These are phyloP conservation scores for Nansenia antarctica DNA, from an alignment of 2,113 vertebrate genomes.

Conservation along the genomic window DNA sequence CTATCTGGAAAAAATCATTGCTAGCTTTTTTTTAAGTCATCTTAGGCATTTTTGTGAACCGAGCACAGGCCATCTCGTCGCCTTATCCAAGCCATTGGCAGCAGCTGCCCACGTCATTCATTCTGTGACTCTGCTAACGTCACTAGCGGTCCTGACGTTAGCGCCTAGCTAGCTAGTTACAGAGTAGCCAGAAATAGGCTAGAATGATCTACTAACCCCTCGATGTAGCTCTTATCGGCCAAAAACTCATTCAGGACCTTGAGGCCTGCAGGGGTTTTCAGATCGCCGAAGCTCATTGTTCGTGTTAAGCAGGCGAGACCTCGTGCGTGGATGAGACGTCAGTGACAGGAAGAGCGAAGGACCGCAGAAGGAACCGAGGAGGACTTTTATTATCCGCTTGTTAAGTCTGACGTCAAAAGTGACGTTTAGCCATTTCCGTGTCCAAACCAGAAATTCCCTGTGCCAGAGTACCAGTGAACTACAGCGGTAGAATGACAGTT, in stretches of 20 bases:
- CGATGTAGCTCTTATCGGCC: constrained; percentile 93
- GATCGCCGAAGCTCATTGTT: constrained; percentile 94
- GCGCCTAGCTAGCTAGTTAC: neutral
- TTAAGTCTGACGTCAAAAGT: no score
- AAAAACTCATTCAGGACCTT: constrained; percentile 91
- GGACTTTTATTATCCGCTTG: no score
- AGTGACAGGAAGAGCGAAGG: constrained; percentile 27
- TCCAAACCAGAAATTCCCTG: no score
- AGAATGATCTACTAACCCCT: constrained; percentile 79
- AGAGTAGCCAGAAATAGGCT: neutral
- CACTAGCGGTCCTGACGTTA: neutral
- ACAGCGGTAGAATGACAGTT: no score
- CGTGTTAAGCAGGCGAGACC: neutral
- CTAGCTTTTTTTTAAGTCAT: no score
- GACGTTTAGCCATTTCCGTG: no score
- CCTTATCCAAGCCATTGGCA: no score
- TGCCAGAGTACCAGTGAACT: no score
- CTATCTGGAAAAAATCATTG: no score
- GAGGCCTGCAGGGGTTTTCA: constrained; percentile 85
- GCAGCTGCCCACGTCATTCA: neutral
- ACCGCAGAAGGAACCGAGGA: constrained; percentile 19
- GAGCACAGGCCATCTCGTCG: no score
- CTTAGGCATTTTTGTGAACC: no score
- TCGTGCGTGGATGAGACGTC: constrained; percentile 3
- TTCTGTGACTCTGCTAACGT: neutral